Evolutionary conservation across 2,888 invertebrate genomes (phyloP), one percentile per base, ranked within the genome.

Genomic region (Dryadula phaetusa): DNA sequence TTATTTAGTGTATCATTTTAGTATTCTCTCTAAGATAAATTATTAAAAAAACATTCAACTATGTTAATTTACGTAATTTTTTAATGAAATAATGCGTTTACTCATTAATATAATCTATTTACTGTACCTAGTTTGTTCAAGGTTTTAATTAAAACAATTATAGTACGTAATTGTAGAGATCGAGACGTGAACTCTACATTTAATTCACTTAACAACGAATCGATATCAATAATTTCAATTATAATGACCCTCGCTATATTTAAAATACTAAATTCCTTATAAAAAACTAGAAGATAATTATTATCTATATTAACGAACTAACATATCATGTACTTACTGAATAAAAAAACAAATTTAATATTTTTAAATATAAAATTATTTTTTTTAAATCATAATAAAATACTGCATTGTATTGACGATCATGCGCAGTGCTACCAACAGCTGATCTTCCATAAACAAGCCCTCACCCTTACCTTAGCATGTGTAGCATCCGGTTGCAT

Each of bases 401-500:
- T 69, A 72, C 71, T 81, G 82, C 81, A 79, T 82, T 82, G 80
- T 82, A 75, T 76, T 80, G 80, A 78, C 80, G 78, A 74, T 79
- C 89, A 89, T 90, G 90, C 90, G 90, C 88, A 84, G 63, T 85
- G 82, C 79, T 78, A 71, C 71, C 62, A 80, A 77, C 82, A 82
- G 81, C 81, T 82, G 82, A 81, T 77, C 58, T 54, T 16, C 64
- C 62, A 69, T 53, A 68, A 61, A 63, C 44, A 56, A 28, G 32
- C 42, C 34, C 16, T 16, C 47, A 47, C 49, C 49, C 49, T 65
- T 77, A 92, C 92, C 92, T 92, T 92, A 60, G 84, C 81, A 71
- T 84, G 85, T 49, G 83, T 72, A 12, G 90, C 79, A 75, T 90
- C 92, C 64, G 92, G 85, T 74, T 92, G 91, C 88, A 92, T 91